Evolutionary conservation across 2,113 vertebrate genomes (phyloP), one percentile per base, ranked within the genome.

Genomic region (Labeo catla): DNA sequence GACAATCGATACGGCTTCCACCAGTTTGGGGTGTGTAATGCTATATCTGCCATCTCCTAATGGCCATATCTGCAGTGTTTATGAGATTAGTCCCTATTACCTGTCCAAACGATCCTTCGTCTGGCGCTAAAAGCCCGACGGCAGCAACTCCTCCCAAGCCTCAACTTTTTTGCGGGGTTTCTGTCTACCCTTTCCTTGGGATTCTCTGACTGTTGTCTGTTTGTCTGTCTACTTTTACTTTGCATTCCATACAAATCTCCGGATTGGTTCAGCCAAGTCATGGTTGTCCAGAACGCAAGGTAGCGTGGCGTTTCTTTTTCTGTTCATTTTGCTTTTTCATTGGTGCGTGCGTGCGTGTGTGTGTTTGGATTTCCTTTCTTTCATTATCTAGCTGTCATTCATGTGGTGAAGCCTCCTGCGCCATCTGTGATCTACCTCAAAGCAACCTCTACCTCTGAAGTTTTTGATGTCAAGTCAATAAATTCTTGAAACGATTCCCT

Each of bases 241-340:
- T 91, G 93, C 91, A 91, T 93, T 94, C 94, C 94, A 93, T 90
- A 87, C 93, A 94, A 92, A 93, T 94, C 94, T 95, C 92, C 96
- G 96, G 96, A 95, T 94, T 92, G 93, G 86, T 93, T 93, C 96
- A 99, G 98, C 91, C 98, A 99, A 99, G 98, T 99, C 95, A 99
- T 99, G 98, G 98, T 99, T 97, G 98, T 99, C 96, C 98, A 99
- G 96, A 99, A 99, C 91, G 97, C 98, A 96, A 99, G 98, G 95
- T 96, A 96, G 95, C 90, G 95, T 95, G 92, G 93, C 87, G 91
- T 92, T 92, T 92, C 93, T 92, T 88, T 92, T 94, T 89, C 57
- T 84, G 87, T 81, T 91, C 90, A 92, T 92, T 94, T 90, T 73
- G 89, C 93, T 92, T 86, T 84, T 81, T 68, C 86, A 73, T 28